Base-by-base conservation (phyloP, 2,113 vertebrate genomes). In the Mustela nigripes region DNA sequence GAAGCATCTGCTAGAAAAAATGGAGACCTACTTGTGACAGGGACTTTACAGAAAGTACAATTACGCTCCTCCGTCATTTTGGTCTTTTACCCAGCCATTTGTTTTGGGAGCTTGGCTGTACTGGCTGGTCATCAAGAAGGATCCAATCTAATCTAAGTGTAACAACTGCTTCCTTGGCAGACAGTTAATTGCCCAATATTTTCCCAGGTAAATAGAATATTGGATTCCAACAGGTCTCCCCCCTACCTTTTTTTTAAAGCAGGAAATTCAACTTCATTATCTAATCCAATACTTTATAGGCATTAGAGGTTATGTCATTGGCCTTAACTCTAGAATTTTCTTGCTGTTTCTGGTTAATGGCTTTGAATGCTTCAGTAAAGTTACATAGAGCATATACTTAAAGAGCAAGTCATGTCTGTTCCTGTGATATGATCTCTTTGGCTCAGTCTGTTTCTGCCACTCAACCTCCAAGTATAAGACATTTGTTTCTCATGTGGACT, bases 301-400 rank as follows among this genome's bases (percentile, higher is more conserved):
- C 96, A 85, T 99, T 99, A 73, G 99, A 99, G 94, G 99, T 31
- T 78, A 48, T 99, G 93, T 99, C 99, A 62, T 99, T 99, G 12
- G 98, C 99, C 97, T 99, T 99, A 79, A 99, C 98, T 0, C 99
- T 99, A 14, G 99, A 48, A 78, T 78, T 99, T 98, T 99, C 99
- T 36, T 99, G 99, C 96, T 99, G 97, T 1, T 99, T 98, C 39
- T 99, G 99, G 24, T 99, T 99, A 94, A 99, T 87, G 0, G 93
- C 97, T 98, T 99, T 99, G 60, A 99, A 99, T 5, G 99, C 99
- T 81, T 99, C 99, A 12, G 99, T 99, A 91, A 99, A 99, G 98
- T 99, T 99, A 98, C 99, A 99, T 91, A 99, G 99, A 74, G 99
- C 98, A 33, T 99, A 99, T 5, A 99, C 99, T 95, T 99, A 99